These are phyloP conservation scores for Cetoscarus ocellatus DNA, from an alignment of 2,797 vertebrate species.

Conservation along the genomic window DNA sequence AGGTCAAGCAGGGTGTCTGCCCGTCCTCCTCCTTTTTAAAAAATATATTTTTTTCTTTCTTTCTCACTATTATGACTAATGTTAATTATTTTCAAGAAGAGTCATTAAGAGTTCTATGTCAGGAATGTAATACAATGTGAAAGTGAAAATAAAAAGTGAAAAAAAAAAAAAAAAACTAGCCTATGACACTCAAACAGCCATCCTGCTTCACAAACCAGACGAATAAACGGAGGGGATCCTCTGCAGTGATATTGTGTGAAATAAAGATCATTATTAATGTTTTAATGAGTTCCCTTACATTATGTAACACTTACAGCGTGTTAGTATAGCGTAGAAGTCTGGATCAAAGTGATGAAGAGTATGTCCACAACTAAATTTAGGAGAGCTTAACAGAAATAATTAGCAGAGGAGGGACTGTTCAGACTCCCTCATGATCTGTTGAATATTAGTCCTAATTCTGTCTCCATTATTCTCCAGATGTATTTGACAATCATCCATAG, in stretches of 20 bases:
- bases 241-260: slow-evolving; percentile 2
- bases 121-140: too few species aligned
- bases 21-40: too few species aligned
- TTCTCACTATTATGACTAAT: too few species aligned
- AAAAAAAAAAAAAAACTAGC: too few species aligned
- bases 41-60: too few species aligned
- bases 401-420: slow-evolving; percentile 26
- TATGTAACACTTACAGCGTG: slow-evolving; percentile 31
- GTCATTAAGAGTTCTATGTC: too few species aligned
- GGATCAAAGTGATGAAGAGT: slow-evolving; percentile 24
- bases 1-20: too few species aligned
- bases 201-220: neutral
- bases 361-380: neutral
- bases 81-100: too few species aligned
- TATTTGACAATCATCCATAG: too few species aligned
- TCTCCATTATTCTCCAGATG: too few species aligned
- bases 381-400: slow-evolving; percentile 20
- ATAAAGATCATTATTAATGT: slow-evolving; percentile 6
- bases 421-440: slow-evolving; percentile 13
- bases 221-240: slow-evolving; percentile 7
- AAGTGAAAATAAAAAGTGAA: too few species aligned
- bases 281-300: slow-evolving; percentile 32
- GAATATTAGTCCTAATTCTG: neutral
- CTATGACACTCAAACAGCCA: neutral
- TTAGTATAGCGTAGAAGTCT: slow-evolving; percentile 26